Evolutionary conservation across 1,140 invertebrate genomes (phyloP).

Genomic region (Chymomyza costata): DNA sequence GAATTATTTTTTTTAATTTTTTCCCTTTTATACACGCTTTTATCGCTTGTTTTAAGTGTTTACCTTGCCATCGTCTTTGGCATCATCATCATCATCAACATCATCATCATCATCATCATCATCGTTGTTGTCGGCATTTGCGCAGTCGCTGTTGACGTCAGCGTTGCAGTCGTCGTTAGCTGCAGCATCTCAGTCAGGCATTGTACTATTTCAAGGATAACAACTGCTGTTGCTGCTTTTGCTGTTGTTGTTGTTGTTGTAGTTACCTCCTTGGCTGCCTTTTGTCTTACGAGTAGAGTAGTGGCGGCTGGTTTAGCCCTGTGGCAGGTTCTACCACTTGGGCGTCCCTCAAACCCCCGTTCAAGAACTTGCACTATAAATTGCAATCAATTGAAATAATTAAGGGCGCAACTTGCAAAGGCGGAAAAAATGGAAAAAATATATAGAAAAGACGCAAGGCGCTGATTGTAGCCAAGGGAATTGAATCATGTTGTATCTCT

Average conservation of each 20-base stretch:
- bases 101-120: too few species aligned
- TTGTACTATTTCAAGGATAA: slow-evolving; percentile 74
- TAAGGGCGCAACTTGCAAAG: slow-evolving; percentile 20
- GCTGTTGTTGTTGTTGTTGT: slow-evolving; percentile 7
- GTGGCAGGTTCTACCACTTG: too few species aligned
- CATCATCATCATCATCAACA: too few species aligned
- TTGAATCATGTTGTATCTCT: slow-evolving; percentile 6
- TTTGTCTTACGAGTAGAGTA: neutral
- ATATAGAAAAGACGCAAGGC: neutral
- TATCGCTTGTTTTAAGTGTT: slow-evolving; percentile 43
- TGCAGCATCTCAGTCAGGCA: slow-evolving; percentile 42
- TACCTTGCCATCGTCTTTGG: slow-evolving; percentile 30
- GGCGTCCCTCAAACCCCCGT: too few species aligned
- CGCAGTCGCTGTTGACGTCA: slow-evolving; percentile 36
- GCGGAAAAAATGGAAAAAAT: neutral
- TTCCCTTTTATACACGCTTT: slow-evolving; percentile 34
- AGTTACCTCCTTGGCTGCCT: slow-evolving; percentile 4
- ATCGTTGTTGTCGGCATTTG: slow-evolving; percentile 4
- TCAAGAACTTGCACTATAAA: slow-evolving; percentile 44
- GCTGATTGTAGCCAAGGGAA: slow-evolving; percentile 24
- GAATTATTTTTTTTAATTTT: slow-evolving; percentile 12
- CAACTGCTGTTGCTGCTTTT: slow-evolving; percentile 44
- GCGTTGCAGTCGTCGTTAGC: slow-evolving; percentile 44
- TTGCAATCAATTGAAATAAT: slow-evolving; percentile 71
- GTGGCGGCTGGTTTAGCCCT: neutral